These are phyloP conservation scores for Heterochromis multidens DNA, from an alignment of 2,113 vertebrate genomes.

Conservation along the genomic window DNA sequence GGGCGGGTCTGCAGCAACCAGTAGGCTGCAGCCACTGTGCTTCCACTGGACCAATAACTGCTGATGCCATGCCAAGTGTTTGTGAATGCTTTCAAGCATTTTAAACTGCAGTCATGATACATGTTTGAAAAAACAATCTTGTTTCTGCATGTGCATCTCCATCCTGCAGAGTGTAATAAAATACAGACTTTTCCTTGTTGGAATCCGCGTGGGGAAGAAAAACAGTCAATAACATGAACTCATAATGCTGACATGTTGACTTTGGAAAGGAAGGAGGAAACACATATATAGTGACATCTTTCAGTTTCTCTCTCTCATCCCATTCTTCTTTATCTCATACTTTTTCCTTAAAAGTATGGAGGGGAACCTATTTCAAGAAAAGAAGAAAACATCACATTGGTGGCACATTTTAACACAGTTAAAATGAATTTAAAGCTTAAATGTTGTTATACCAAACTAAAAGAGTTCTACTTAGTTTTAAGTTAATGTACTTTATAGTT, in stretches of 20 bases:
- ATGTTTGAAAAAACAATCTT: not conserved
- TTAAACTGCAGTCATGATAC: not conserved
- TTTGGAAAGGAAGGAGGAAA: not conserved
- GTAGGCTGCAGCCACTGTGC: slow-evolving; percentile 16
- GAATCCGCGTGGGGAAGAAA: not conserved
- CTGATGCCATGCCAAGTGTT: not conserved
- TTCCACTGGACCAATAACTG: slow-evolving; percentile 22
- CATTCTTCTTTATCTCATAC: too few species aligned
- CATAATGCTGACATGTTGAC: not conserved
- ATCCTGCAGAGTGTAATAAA: not conserved
- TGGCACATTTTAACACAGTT: too few species aligned
- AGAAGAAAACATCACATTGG: too few species aligned
- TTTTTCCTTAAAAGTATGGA: too few species aligned
- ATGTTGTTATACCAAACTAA: too few species aligned
- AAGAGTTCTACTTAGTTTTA: too few species aligned
- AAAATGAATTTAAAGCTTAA: too few species aligned
- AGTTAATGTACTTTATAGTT: too few species aligned
- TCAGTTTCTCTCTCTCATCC: not conserved
- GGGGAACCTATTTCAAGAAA: too few species aligned
- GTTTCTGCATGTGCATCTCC: not conserved
- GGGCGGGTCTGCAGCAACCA: slow-evolving; percentile 49
- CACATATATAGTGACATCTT: accelerated
- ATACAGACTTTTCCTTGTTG: accelerated
- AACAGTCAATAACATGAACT: too few species aligned
- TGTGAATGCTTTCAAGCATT: not conserved